Base-by-base conservation (phyloP, 2,888 invertebrate genomes). In the Eumacrocentrus americanus region DNA sequence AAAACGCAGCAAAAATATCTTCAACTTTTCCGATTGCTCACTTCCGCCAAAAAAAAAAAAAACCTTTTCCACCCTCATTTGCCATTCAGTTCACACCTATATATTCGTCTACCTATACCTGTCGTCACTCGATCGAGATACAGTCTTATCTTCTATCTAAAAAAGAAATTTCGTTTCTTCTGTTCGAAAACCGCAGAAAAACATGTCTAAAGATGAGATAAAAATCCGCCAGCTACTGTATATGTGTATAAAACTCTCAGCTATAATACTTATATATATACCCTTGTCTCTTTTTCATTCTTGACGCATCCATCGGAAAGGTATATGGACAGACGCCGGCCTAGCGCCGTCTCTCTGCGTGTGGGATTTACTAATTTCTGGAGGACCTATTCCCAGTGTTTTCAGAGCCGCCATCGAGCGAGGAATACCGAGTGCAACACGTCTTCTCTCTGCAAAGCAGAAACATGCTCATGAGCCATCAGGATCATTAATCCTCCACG, bases 331-430 rank as follows among this genome's bases (percentile, higher is more conserved):
- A 38, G 42, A 40, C 42, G 54, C 44, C 48, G 53, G 40, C 34
- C 58, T 48, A 56, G 58, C 57, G 56, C 61, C 53, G 57, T 52
- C 55, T 48, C 54, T 53, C 34, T 72, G 71, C 75, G 74, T 75
- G 75, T 71, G 66, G 65, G 69, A 74, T 74, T 75, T 75, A 74
- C 75, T 75, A 75, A 75, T 75, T 75, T 73, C 68, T 69, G 68
- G 67, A 71, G 72, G 71, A 67, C 55, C 55, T 51, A 51, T 12
- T 38, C n/a, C 25, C 25, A 52, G 14, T 37, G 44, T 14, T 22
- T 54, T n/a, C 46, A 46, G 22, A 22, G 23, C 12, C 46, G n/a
- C n/a, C 23, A 18, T n/a, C 11, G 18, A 42, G 42, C 20, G 1
- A 23, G 46, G 23, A 46, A 46, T 46, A 46, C 46, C 46, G 46